Evolutionary conservation across 2,113 vertebrate genomes (phyloP).

Genomic region (Colistium nudipinnis): DNA sequence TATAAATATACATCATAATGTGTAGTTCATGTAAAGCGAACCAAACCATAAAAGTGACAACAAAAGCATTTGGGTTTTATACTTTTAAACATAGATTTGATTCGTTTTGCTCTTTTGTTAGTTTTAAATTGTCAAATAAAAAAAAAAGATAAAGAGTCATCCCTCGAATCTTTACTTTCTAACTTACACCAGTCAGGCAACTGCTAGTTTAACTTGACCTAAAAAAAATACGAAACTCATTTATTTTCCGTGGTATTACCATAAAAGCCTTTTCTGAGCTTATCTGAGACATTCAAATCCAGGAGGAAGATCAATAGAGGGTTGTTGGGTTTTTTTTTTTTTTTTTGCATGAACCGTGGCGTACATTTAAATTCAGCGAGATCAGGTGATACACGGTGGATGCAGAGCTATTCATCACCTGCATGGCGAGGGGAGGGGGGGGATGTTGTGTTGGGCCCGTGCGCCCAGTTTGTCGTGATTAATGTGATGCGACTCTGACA

Average conservation of each 20-base stretch:
- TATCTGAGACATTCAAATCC: slow-evolving; percentile 57
- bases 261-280: slow-evolving; percentile 47
- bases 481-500: slow-evolving; percentile 83
- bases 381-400: slow-evolving; percentile 70
- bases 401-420: slow-evolving; percentile 76
- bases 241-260: slow-evolving; percentile 42
- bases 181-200: slow-evolving; percentile 22
- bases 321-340: too few relatives aligned
- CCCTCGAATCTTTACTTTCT: too few relatives aligned
- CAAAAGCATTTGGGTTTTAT: not conserved
- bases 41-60: not conserved
- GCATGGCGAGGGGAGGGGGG: slow-evolving; percentile 28
- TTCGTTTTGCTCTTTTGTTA: not conserved
- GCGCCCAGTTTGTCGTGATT: slow-evolving; percentile 82
- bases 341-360: slow-evolving; percentile 59
- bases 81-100: not conserved
- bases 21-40: not conserved
- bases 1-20: not conserved
- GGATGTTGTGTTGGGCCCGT: slow-evolving; percentile 38
- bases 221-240: slow-evolving; percentile 36
- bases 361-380: slow-evolving; percentile 74
- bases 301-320: slow-evolving; percentile 66
- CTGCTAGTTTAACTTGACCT: slow-evolving; percentile 48
- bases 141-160: not conserved
- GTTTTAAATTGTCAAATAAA: not conserved